These are phyloP conservation scores for Ianthella basta DNA, from an alignment of 37 sponge, comb jelly and placozoan genomes.

Conservation along the genomic window DNA sequence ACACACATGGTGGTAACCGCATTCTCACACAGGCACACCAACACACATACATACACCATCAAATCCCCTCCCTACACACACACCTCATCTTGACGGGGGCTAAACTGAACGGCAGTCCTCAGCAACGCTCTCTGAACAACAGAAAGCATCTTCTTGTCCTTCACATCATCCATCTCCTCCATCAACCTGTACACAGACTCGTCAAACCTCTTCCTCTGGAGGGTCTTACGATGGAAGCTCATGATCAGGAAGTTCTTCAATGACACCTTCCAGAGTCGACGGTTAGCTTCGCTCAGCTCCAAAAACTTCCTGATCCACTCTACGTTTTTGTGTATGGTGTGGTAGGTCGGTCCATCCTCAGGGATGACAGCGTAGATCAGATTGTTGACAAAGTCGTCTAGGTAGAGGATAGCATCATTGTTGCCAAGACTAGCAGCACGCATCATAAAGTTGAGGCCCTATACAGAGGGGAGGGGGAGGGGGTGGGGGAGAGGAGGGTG, in stretches of 20 bases:
- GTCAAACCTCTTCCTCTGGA: constrained; percentile 8
- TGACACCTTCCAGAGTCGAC: neutral
- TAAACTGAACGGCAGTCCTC: constrained; percentile 2
- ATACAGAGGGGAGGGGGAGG: neutral
- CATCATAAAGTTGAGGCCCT: constrained; percentile 21
- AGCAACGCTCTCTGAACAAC: neutral
- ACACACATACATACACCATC: too few relatives aligned
- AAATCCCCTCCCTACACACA: neutral
- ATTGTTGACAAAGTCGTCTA: neutral
- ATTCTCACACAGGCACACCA: too few relatives aligned
- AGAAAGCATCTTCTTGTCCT: neutral
- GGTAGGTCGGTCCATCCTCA: constrained; percentile 22
- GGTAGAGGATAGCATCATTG: neutral
- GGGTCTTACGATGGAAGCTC: neutral
- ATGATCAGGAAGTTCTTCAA: constrained; percentile 9
- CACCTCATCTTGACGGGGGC: constrained; percentile 28
- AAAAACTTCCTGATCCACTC: neutral
- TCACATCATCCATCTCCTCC: neutral
- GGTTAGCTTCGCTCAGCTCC: neutral
- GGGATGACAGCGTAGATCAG: neutral
- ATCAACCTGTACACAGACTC: constrained; percentile 18
- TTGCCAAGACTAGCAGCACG: constrained; percentile 22
- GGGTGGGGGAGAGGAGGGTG: neutral
- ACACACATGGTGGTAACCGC: too few relatives aligned
- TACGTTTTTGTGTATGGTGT: neutral